Evolutionary conservation across 2,888 invertebrate genomes (phyloP), one percentile per base, ranked within the genome.

Genomic region (Ectropis crepuscularia): DNA sequence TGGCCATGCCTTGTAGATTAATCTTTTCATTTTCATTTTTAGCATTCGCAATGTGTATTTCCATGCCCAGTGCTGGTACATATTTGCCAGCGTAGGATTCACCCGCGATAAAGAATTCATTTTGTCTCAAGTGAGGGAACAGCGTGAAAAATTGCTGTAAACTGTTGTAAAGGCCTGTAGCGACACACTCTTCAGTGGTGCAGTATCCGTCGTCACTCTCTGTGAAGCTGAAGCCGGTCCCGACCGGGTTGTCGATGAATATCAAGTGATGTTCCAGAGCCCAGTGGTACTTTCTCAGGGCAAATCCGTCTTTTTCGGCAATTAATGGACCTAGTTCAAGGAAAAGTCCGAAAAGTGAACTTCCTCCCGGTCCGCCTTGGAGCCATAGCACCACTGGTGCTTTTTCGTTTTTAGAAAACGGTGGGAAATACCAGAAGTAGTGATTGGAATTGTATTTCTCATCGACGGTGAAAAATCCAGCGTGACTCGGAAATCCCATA

Each of bases 381-480:
- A 94, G 83, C 94, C 94, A 94, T 2, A 94, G 75, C 0, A 94
- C 58, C 0, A 94, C 81, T 0, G 94, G 94, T 0, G 93, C 93
- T 5, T 80, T 77, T 39, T 79, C 72, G 10, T 81, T 76, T 47
- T 85, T 83, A 6, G 81, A 85, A 74, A 90, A 85, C 0, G 95
- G 88, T 11, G 94, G 94, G 74, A 95, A 95, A 74, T 94, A 95
- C 95, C 95, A 95, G 82, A 95, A 95, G 80, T 94, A 95, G 65
- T 94, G 82, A 80, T 95, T 94, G 4, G 94, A 94, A 61, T 94
- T 86, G 71, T 85, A 92, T 5, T 82, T 84, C 65, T 93, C 88
- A 75, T 95, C 92, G 10, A 95, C 94, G 0, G 95, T 95, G 54
- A 95, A 87, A 74, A 94, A 95, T 4, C 95, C 95, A 6, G 95